phyloP scores from a whole-genome alignment of 2,113 vertebrate genomes.

The Vulpes vulpes region DNA sequence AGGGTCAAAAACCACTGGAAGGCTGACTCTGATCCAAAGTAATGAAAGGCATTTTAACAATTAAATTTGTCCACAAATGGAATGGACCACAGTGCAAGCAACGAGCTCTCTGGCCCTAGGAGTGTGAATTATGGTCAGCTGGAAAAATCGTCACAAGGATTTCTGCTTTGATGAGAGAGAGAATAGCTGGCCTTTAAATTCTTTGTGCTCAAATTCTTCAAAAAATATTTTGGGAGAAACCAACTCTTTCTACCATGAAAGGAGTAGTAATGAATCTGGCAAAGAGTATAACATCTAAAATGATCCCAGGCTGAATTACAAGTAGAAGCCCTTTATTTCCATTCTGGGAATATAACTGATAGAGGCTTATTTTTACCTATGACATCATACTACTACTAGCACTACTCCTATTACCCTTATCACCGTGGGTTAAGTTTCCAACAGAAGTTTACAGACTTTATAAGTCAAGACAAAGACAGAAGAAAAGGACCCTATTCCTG shows the following conservation, averaged over 20 bases:
- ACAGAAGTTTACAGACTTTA: constrained; percentile 40
- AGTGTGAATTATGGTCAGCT: constrained; percentile 37
- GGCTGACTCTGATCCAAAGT: constrained; percentile 36
- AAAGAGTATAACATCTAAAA: neutral
- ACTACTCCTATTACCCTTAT: constrained; percentile 43
- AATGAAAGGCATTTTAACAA: constrained; percentile 39
- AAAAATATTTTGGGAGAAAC: constrained; percentile 52
- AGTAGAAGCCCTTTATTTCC: constrained; percentile 67
- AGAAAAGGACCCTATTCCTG: neutral
- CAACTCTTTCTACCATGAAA: constrained; percentile 55
- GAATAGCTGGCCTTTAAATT: neutral
- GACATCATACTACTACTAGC: constrained; percentile 71
- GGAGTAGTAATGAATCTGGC: constrained; percentile 43
- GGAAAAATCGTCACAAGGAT: constrained; percentile 43
- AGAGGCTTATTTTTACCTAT: constrained; percentile 80
- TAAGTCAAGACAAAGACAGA: neutral
- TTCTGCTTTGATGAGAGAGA: constrained; percentile 19
- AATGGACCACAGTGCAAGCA: neutral
- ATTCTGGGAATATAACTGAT: constrained; percentile 78
- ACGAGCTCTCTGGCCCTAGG: neutral
- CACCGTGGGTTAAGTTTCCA: constrained; percentile 9
- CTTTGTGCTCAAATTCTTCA: constrained; percentile 46
- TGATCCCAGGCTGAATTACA: constrained; percentile 59
- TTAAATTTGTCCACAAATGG: constrained; percentile 43
- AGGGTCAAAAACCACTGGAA: constrained; percentile 61